These are phyloP conservation scores for Mixornis gularis DNA, from an alignment of 2,113 vertebrate genomes.

Conservation along the genomic window DNA sequence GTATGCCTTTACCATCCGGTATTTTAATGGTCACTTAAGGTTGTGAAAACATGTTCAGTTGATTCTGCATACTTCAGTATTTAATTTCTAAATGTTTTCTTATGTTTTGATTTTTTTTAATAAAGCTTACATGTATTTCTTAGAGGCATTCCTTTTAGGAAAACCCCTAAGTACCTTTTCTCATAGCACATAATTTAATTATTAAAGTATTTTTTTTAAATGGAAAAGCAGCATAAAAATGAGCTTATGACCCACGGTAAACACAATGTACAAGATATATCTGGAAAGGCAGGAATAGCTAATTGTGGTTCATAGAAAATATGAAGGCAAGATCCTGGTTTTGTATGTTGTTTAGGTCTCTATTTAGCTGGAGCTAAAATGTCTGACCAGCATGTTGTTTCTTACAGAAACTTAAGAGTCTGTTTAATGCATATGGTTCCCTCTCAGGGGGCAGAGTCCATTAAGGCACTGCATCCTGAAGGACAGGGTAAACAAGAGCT, in stretches of 20 bases:
- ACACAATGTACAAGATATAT: neutral
- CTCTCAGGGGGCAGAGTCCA: neutral
- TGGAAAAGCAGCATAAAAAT: neutral
- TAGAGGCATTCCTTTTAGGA: neutral
- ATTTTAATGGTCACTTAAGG: neutral
- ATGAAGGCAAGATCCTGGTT: neutral
- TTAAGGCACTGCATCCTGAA: conserved; percentile 5
- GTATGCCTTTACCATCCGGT: neutral
- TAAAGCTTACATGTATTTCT: neutral
- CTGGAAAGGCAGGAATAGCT: neutral
- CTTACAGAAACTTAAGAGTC: conserved; percentile 17
- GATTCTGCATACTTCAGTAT: neutral
- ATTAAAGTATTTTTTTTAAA: neutral
- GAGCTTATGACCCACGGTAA: neutral
- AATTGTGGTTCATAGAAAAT: neutral
- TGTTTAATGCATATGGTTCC: neutral
- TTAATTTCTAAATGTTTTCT: neutral
- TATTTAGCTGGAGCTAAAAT: neutral
- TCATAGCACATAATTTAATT: neutral
- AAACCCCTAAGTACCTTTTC: neutral
- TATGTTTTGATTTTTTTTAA: neutral
- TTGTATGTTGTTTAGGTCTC: neutral
- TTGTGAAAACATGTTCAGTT: neutral
- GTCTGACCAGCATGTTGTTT: neutral
- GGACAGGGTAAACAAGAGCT: neutral